Evolutionary conservation across 2,113 vertebrate species (phyloP).

Genomic region (Myotis brandtii): DNA sequence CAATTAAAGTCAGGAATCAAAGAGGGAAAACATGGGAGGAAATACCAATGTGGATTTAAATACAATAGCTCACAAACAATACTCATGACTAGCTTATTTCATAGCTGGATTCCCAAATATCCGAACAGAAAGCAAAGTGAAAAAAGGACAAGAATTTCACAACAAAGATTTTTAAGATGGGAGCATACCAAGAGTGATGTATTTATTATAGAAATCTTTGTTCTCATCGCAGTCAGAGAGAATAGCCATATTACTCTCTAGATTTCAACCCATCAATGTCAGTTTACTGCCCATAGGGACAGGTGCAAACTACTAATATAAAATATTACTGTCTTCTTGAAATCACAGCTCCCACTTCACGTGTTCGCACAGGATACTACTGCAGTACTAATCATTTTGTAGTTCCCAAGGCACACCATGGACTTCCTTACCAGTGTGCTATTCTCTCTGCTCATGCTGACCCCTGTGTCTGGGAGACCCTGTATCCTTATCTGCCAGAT

Average conservation of each 20-base stretch:
- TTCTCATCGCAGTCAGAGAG: not conserved
- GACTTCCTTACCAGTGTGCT: not conserved
- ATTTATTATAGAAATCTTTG: not conserved
- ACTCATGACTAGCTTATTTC: not conserved
- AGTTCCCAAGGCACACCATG: not conserved
- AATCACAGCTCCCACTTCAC: not conserved
- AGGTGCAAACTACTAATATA: not conserved
- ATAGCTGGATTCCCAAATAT: not conserved
- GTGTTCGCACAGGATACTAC: not conserved
- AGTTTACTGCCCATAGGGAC: not conserved
- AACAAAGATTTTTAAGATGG: not conserved
- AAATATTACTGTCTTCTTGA: not conserved
- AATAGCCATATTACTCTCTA: not conserved
- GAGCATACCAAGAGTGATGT: not conserved
- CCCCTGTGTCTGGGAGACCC: not conserved
- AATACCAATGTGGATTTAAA: not conserved
- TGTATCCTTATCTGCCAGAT: not conserved
- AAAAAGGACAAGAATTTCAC: not conserved
- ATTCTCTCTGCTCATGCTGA: not conserved
- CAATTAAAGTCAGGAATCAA: conserved; percentile 31
- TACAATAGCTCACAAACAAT: not conserved
- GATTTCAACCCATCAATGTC: not conserved
- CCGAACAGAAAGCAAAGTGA: not conserved
- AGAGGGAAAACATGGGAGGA: not conserved
- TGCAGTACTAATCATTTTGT: not conserved